phyloP scores from a whole-genome alignment of 2,797 vertebrate species.

The Rhabdomys pumilio region DNA sequence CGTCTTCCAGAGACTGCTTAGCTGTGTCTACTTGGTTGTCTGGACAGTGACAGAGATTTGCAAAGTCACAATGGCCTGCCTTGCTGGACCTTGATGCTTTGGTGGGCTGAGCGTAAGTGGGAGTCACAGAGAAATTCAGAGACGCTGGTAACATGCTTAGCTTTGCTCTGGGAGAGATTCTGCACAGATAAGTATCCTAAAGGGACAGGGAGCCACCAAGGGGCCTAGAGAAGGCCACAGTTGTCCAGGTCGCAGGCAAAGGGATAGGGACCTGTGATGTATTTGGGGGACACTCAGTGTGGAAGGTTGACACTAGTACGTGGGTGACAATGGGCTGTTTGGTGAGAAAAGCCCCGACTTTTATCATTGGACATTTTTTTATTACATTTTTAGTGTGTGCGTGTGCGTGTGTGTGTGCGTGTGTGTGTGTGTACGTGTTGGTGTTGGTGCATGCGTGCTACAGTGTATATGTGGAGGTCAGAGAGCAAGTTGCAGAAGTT shows the following conservation, averaged over 20 bases:
- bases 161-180: background rate
- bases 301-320: background rate
- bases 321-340: background rate
- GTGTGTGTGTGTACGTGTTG: background rate
- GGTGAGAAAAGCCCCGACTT: background rate
- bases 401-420: background rate
- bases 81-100: background rate
- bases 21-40: background rate
- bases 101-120: background rate
- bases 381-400: background rate
- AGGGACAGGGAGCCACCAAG: accelerated
- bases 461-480: background rate
- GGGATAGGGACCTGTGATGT: background rate
- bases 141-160: accelerated
- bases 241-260: background rate
- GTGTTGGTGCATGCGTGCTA: background rate
- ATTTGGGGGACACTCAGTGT: background rate
- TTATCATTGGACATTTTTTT: background rate
- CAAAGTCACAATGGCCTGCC: accelerated
- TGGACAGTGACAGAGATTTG: background rate
- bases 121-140: background rate
- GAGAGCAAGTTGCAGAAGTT: background rate
- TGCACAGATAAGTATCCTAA: too few species aligned
- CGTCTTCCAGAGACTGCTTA: too few species aligned
- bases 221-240: background rate